Evolutionary conservation across 2,113 vertebrate species (phyloP).

Genomic region (Tiliqua scincoides): DNA sequence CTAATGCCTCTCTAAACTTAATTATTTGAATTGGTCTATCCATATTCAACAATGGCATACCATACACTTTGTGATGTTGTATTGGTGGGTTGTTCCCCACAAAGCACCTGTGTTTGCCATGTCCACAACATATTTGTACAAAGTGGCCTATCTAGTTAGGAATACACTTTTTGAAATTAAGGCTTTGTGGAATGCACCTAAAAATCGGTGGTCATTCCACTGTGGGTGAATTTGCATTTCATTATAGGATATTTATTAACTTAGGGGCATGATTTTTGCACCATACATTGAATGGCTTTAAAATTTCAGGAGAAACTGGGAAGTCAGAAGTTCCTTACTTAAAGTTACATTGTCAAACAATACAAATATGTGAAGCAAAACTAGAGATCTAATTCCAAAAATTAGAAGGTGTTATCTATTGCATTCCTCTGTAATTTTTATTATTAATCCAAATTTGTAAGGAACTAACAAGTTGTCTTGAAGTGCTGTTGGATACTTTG

Average conservation of each 20-base stretch:
- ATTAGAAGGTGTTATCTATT: neutral
- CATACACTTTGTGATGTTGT: neutral
- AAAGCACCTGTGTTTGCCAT: neutral
- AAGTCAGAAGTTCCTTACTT: neutral
- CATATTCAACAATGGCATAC: neutral
- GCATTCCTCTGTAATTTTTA: neutral
- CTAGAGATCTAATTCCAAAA: neutral
- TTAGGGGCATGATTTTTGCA: neutral
- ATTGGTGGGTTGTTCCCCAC: neutral
- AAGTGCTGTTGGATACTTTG: neutral
- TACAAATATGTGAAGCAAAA: neutral
- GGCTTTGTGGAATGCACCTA: neutral
- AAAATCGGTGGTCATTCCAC: neutral
- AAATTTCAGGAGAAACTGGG: neutral
- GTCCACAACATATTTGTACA: neutral
- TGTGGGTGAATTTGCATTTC: neutral
- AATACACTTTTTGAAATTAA: neutral
- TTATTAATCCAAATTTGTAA: slow-evolving; percentile 23
- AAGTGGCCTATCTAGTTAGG: neutral
- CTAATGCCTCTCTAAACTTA: neutral
- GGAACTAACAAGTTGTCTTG: neutral
- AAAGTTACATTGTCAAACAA: neutral
- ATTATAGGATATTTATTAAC: neutral
- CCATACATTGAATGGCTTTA: neutral
- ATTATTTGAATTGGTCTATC: neutral